Evolutionary conservation across 2,113 vertebrate species (phyloP), one percentile per base, ranked within the genome.

Genomic region (Lamprotornis superbus): DNA sequence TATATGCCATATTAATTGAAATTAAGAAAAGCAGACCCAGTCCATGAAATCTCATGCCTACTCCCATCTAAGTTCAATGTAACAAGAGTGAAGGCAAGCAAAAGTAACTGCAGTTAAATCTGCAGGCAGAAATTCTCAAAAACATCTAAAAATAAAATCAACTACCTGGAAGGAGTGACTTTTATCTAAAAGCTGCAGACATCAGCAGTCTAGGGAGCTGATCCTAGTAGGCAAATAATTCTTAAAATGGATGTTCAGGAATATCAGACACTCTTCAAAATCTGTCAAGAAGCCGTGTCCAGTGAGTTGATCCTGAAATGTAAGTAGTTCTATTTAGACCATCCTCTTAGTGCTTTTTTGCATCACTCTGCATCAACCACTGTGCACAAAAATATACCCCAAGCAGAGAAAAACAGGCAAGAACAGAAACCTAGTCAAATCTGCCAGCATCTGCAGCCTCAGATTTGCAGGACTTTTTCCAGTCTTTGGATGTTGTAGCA

Each of bases 171-270:
- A 95, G 81, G 73, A 91, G 23, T 31, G 50, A 37, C 55, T 88
- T 93, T 89, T 90, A 81, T 61, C 67, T 84, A 61, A 77, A 88
- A 25, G 44, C 85, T 94, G 83, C 75, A 86, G 39, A 90, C 67
- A 69, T 52, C 71, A 74, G 85, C 79, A 78, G 35, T 35, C 47
- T 39, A 37, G 75, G 40, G 78, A 92, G 75, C 1, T 85, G 78
- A 64, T 90, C 67, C 44, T 87, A 73, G 33, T 17, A 70, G 49
- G 78, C 13, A 94, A 84, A 68, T 12, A 40, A 15, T 57, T 80
- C 81, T 79, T 83, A 80, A 52, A 15, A 21, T 19, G 53, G 42
- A 31, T 83, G 47, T 78, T 78, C 64, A 63, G 52, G 11, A 33
- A 3, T 59, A 74, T 65, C 53, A 83, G 63, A 56, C 10, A 27